These are phyloP conservation scores for Rutilus rutilus DNA, from an alignment of 2,113 vertebrate genomes.

Conservation along the genomic window DNA sequence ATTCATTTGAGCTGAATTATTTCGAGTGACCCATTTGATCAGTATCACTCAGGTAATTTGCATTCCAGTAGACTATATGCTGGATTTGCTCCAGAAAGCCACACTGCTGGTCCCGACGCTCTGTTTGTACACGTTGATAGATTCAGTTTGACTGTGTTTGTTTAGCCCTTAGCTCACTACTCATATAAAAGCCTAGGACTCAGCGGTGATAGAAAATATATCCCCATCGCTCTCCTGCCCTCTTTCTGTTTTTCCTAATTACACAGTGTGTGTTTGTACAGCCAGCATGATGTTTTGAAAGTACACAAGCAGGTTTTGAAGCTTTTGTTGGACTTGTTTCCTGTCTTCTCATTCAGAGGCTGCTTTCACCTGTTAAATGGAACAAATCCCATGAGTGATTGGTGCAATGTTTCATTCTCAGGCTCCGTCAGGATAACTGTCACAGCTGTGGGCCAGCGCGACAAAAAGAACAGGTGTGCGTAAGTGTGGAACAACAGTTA, in stretches of 20 bases:
- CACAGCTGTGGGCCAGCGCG: conserved; percentile 8
- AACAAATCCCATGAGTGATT: conserved; percentile 27
- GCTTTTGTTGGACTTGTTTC: conserved; percentile 55
- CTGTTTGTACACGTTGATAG: conserved; percentile 27
- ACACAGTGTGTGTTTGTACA: conserved; percentile 76
- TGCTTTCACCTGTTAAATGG: conserved; percentile 62
- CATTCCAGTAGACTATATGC: conserved; percentile 45
- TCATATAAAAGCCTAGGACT: conserved; percentile 59
- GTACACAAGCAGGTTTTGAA: conserved; percentile 66
- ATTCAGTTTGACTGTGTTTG: conserved; percentile 58
- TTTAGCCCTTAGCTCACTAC: conserved; percentile 57
- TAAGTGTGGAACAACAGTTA: conserved; percentile 15
- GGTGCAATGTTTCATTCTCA: conserved; percentile 32
- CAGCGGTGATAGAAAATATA: conserved; percentile 75
- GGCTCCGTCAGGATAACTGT: conserved; percentile 10
- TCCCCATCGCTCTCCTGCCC: conserved; percentile 56
- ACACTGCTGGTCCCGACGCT: background rate
- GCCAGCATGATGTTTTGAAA: conserved; percentile 61
- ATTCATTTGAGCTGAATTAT: background rate
- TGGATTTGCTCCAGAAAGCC: conserved; percentile 16
- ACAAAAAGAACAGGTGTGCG: conserved; percentile 1
- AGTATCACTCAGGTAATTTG: background rate
- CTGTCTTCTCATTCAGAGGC: conserved; percentile 60
- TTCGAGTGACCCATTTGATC: background rate
- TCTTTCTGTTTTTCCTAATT: conserved; percentile 58